Percentiles rank a stretch among this genome's conserved stretches.
phyloP scores from a whole-genome alignment of 2,797 vertebrate genomes.

The Lophotriccus pileatus region DNA sequence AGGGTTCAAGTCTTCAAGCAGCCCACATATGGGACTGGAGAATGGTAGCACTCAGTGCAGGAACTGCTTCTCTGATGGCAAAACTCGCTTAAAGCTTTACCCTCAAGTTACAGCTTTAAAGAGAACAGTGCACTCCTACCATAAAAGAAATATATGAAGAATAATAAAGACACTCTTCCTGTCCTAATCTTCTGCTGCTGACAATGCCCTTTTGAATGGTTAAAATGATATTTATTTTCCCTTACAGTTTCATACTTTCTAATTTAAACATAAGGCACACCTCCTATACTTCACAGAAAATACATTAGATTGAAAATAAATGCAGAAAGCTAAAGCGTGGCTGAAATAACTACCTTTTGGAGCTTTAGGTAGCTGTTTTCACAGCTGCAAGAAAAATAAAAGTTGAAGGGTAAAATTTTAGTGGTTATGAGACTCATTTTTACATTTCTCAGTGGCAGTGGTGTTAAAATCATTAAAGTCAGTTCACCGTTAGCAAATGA shows the following conservation, averaged over 20 bases:
- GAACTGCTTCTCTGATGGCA: background rate
- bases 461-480: background rate
- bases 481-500: background rate
- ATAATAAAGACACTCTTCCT: background rate
- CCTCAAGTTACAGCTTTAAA: background rate
- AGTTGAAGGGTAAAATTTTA: background rate
- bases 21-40: background rate
- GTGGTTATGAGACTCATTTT: background rate
- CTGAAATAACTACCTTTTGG: background rate
- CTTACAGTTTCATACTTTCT: background rate
- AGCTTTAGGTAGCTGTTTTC: background rate
- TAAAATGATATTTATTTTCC: background rate
- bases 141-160: background rate
- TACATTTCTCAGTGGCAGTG: background rate
- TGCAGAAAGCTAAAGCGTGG: background rate
- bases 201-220: background rate
- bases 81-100: background rate
- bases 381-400: background rate
- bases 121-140: background rate
- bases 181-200: background rate
- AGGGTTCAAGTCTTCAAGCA: background rate
- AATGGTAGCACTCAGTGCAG: rapidly evolving
- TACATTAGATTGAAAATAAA: background rate
- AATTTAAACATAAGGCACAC: background rate
- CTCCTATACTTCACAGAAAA: background rate